Evolutionary conservation across 2,888 invertebrate species (phyloP).

Genomic region (Monoplex corrugatus): DNA sequence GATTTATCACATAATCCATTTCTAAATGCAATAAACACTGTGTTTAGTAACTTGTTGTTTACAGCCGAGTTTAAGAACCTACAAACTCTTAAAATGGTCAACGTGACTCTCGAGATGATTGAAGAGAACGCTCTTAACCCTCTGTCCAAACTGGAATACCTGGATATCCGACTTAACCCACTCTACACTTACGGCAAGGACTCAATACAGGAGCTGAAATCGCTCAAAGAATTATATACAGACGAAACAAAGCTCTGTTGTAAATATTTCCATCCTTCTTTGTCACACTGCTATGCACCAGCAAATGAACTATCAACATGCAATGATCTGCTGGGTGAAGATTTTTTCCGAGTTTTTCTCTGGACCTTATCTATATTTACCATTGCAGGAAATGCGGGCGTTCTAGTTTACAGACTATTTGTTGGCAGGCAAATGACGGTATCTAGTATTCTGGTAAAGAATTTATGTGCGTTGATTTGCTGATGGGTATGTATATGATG

Average conservation of each 20-base stretch:
- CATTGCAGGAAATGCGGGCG: conserved; percentile 38
- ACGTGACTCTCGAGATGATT: background rate
- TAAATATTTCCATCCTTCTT: background rate
- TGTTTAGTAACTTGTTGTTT: background rate
- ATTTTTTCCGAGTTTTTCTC: conserved; percentile 41
- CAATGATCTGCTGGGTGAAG: conserved; percentile 33
- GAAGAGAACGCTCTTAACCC: background rate
- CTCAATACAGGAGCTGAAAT: background rate
- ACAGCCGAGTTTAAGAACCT: background rate
- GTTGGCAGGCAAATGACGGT: background rate
- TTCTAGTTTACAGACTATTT: conserved; percentile 43
- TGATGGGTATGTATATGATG: conserved; percentile 66
- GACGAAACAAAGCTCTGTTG: conserved; percentile 46
- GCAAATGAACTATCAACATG: conserved; percentile 46
- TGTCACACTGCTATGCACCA: conserved; percentile 39
- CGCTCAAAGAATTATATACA: background rate
- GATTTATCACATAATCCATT: conserved; percentile 32
- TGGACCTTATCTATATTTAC: conserved; percentile 41
- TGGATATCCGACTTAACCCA: conserved; percentile 20
- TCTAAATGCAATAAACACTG: background rate
- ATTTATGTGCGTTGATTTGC: conserved; percentile 53
- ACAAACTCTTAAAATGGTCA: background rate
- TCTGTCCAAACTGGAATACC: background rate
- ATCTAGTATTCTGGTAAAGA: conserved; percentile 47
- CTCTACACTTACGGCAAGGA: background rate